Base-by-base conservation (phyloP, 2,113 vertebrate species). In the Bolborhynchus lineola region DNA sequence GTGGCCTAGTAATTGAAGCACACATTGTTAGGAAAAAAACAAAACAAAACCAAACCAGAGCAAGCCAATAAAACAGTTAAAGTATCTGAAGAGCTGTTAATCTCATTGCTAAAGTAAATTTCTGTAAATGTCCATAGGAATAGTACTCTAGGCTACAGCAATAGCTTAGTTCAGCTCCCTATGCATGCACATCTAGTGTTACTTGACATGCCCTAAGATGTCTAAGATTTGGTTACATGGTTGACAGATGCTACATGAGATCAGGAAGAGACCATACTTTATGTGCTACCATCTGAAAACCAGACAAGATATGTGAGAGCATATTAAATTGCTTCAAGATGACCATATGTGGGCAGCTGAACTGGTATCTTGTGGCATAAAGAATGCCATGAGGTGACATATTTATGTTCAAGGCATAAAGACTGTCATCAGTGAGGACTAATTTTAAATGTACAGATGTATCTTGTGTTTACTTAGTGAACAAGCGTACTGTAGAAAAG, bases 251-350 rank as follows among this genome's bases (percentile, higher is more conserved):
- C 9, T 50, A 5, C 13, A 33, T 8, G 62, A 17, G 13, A 59
- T 59, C 31, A 77, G 37, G 53, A 55, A 37, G 26, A 68, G 9
- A 82, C 4, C 4, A 13, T 57, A 46, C 16, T 86, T 75, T 50
- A 25, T 52, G 14, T 85, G 16, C 41, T 55, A 11, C 20, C 18
- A 9, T 63, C 21, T 50, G 39, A 86, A 81, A 21, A 92, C 33
- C 12, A 49, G 31, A 44, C 16, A 71, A 59, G 26, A 25, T n/a
- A 29, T 0, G 0, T 52, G 29, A 86, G 9, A 79, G 13, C 55
- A 39, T 28, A 50, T 91, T 49, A 71, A 64, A 39, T 75, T 35
- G 11, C 20, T 82, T 82, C 44, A 62, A 13, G 44, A 28, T 46
- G 21, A 35, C 16, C 55, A 6, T 55, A 49, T 35, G 16, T 49